Evolutionary conservation across 2,113 vertebrate genomes (phyloP).

Genomic region (Pagrus major): DNA sequence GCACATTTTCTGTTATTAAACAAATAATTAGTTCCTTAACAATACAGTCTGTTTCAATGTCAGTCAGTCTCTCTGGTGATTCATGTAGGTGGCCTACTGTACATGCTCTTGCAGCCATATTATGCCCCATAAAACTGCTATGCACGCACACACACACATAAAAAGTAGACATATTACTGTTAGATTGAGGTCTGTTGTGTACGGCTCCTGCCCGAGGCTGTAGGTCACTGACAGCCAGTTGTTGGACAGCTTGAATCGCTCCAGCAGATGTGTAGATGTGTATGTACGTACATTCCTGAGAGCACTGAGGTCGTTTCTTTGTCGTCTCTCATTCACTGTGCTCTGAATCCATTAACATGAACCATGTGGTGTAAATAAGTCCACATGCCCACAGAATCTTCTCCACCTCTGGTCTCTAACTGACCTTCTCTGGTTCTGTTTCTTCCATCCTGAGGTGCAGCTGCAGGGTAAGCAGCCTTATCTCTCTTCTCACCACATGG

Average conservation of each 20-base stretch:
- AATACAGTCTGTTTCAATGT: neutral
- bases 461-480: slow-evolving; percentile 43
- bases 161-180: neutral
- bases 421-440: neutral
- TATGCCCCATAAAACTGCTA: neutral
- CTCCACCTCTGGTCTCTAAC: neutral
- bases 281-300: neutral
- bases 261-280: slow-evolving; percentile 39
- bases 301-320: slow-evolving; percentile 30
- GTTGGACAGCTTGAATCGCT: slow-evolving; percentile 47
- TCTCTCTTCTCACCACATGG: slow-evolving; percentile 6
- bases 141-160: neutral
- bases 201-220: slow-evolving; percentile 61
- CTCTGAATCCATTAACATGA: neutral
- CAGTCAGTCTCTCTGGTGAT: slow-evolving; percentile 2
- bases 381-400: neutral
- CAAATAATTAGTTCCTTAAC: neutral
- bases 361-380: neutral
- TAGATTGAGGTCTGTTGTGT: neutral
- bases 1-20: neutral
- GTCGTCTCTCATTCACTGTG: neutral
- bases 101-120: slow-evolving; percentile 12
- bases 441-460: slow-evolving; percentile 41
- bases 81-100: slow-evolving; percentile 35
- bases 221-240: slow-evolving; percentile 70